Evolutionary conservation across 2,113 vertebrate species (phyloP).

Genomic region (Felis catus): F.catus_Fca126_mat1.0 CM031420.1:57811001-57811500

Average conservation of each 20-base stretch:
- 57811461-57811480: background rate
- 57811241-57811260: background rate
- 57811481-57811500: background rate
- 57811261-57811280: background rate
- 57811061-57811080: background rate
- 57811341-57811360: background rate
- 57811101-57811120: background rate
- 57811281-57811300: background rate
- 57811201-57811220: constrained; percentile 17
- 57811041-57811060: background rate
- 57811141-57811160: background rate
- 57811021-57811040: background rate
- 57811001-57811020: background rate
- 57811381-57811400: background rate
- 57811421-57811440: background rate
- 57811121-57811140: background rate
- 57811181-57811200: background rate
- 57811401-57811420: constrained; percentile 56
- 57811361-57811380: constrained; percentile 7
- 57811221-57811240: background rate
- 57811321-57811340: constrained; percentile 1
- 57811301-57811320: constrained; percentile 10
- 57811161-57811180: background rate
- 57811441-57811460: background rate
- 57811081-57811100: background rate